These are phyloP conservation scores for Aplocera efformata DNA, from an alignment of 2,888 invertebrate genomes.

Conservation along the genomic window DNA sequence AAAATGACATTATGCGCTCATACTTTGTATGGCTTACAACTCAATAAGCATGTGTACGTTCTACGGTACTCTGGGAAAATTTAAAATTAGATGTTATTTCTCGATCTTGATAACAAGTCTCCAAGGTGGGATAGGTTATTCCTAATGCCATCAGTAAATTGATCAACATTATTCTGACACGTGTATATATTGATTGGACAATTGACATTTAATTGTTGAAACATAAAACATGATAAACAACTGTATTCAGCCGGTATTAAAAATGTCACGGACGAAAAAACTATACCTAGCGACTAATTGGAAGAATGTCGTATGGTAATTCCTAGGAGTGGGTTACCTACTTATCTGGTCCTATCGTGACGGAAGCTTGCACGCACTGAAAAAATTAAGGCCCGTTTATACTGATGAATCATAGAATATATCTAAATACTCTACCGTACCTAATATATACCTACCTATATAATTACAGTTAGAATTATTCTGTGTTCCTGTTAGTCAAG, in stretches of 20 bases:
- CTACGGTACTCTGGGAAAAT: too few species aligned
- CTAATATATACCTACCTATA: too few species aligned
- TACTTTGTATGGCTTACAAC: too few species aligned
- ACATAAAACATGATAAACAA: slow-evolving; percentile 6
- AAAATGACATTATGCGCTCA: too few species aligned
- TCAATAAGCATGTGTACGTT: too few species aligned
- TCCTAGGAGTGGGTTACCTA: slow-evolving; percentile 18
- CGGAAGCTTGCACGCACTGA: slow-evolving; percentile 20
- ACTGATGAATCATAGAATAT: not conserved
- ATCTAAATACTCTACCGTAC: too few species aligned
- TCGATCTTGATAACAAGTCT: too few species aligned
- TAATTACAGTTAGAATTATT: too few species aligned
- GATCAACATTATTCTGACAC: slow-evolving; percentile 10
- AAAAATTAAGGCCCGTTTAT: slow-evolving; percentile 5
- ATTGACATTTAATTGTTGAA: slow-evolving; percentile 35
- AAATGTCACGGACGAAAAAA: slow-evolving; percentile 34
- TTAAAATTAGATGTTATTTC: too few species aligned
- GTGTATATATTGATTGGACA: slow-evolving; percentile 32
- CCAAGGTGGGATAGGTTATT: too few species aligned
- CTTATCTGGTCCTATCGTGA: slow-evolving; percentile 18
- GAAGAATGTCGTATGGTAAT: slow-evolving; percentile 24
- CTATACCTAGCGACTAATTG: slow-evolving; percentile 8
- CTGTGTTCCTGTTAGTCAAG: too few species aligned
- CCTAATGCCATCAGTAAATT: slow-evolving; percentile 9
- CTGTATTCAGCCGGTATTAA: slow-evolving; percentile 21